These are phyloP conservation scores for Pollenia amentaria DNA, from an alignment of 2,888 invertebrate species.

Conservation along the genomic window DNA sequence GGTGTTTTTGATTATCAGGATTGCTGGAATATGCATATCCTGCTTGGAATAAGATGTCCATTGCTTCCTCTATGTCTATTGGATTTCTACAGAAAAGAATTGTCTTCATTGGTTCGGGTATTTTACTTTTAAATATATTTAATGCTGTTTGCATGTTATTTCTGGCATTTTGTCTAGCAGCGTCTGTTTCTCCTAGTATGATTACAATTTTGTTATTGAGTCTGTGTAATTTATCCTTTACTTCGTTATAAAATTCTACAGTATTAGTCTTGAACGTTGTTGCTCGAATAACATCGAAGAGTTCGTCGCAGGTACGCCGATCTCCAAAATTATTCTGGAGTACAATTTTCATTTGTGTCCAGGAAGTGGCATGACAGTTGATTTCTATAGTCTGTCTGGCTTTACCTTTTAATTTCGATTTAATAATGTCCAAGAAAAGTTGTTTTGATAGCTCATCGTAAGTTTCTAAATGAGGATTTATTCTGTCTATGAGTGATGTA, in stretches of 20 bases:
- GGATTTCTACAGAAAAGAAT: slow-evolving; percentile 3
- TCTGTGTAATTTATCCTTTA: not conserved
- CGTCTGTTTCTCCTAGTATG: not conserved
- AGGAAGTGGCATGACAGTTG: not conserved
- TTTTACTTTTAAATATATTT: not conserved
- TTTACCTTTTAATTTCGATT: not conserved
- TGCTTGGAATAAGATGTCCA: slow-evolving; percentile 8
- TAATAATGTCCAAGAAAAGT: not conserved
- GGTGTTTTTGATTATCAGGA: not conserved
- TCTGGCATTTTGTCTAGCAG: not conserved
- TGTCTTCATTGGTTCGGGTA: not conserved
- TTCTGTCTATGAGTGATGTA: not conserved
- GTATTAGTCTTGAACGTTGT: not conserved
- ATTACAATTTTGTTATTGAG: not conserved
- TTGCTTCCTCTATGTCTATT: not conserved
- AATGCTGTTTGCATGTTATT: not conserved
- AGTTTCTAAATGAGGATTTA: not conserved
- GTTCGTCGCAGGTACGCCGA: too few relatives aligned
- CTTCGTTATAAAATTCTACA: not conserved
- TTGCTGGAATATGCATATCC: not conserved
- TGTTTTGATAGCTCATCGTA: not conserved
- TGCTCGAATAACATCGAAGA: too few relatives aligned
- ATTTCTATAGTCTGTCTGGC: not conserved
- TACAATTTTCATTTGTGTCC: too few relatives aligned
- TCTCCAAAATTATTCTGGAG: too few relatives aligned